These are phyloP conservation scores for Luperina testacea DNA, from an alignment of 2,888 invertebrate genomes.

Conservation along the genomic window DNA sequence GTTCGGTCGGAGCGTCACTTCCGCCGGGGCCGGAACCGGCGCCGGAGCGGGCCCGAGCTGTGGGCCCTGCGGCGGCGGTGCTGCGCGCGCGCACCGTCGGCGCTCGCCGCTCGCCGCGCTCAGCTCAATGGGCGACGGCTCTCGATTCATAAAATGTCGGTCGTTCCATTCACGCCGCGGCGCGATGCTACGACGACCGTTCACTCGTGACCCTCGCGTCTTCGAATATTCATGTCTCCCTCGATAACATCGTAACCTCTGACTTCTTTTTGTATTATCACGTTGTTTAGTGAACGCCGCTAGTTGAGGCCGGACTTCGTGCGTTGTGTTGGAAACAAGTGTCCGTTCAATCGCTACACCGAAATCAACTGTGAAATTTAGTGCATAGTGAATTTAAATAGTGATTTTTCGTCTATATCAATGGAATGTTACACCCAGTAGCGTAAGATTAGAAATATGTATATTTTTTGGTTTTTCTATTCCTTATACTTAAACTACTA, in stretches of 20 bases:
- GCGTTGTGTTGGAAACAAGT: slow-evolving; percentile 87
- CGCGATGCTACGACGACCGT: slow-evolving; percentile 86
- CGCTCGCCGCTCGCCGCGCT: slow-evolving; percentile 69
- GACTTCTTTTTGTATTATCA: slow-evolving; percentile 89
- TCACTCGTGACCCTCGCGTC: slow-evolving; percentile 90
- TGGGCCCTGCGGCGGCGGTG: slow-evolving; percentile 76
- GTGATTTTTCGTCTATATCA: slow-evolving; percentile 81
- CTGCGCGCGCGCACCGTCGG: slow-evolving; percentile 72
- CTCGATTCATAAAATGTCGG: slow-evolving; percentile 90
- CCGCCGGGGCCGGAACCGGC: slow-evolving; percentile 85
- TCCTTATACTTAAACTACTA: slow-evolving; percentile 41
- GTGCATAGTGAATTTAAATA: slow-evolving; percentile 85
- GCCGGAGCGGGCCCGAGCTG: slow-evolving; percentile 78
- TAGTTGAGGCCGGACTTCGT: slow-evolving; percentile 82
- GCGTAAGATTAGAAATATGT: slow-evolving; percentile 85
- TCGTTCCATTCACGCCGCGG: slow-evolving; percentile 88
- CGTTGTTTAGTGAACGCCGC: slow-evolving; percentile 86
- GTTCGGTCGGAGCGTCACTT: slow-evolving; percentile 88
- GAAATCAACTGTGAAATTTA: slow-evolving; percentile 83
- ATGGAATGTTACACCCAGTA: slow-evolving; percentile 84
- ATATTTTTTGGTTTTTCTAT: slow-evolving; percentile 72
- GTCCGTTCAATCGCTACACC: slow-evolving; percentile 79
- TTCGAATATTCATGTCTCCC: slow-evolving; percentile 90
- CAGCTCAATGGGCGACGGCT: slow-evolving; percentile 88
- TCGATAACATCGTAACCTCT: slow-evolving; percentile 90